Evolutionary conservation across 2,797 vertebrate species (phyloP).

Genomic region (Tokudaia tokunoshimensis): DNA sequence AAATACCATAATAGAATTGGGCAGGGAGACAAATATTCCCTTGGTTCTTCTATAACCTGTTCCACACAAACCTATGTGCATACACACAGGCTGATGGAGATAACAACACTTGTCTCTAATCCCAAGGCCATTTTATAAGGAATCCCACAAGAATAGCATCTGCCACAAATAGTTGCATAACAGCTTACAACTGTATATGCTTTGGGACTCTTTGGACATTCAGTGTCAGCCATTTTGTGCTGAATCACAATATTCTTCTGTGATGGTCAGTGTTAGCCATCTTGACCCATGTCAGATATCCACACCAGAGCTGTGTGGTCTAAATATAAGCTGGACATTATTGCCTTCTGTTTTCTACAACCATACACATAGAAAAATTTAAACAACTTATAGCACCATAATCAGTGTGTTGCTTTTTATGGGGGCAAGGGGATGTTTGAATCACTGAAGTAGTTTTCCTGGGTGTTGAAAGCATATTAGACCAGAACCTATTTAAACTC

Average conservation of each 20-base stretch:
- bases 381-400: background rate
- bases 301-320: background rate
- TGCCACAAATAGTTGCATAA: background rate
- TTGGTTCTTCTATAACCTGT: background rate
- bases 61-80: background rate
- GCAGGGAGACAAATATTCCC: constrained; percentile 40
- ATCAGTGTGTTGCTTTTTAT: background rate
- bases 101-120: background rate
- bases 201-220: background rate
- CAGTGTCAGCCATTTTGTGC: background rate
- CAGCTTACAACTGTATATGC: background rate
- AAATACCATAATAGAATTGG: constrained; percentile 34
- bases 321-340: background rate
- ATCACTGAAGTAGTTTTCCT: background rate
- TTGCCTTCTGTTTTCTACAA: background rate
- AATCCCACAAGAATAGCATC: background rate
- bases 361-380: constrained; percentile 56
- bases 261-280: background rate
- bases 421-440: background rate
- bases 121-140: background rate
- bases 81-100: background rate
- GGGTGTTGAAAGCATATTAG: background rate
- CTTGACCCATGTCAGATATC: background rate
- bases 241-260: background rate
- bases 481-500: background rate